Evolutionary conservation across 2,797 vertebrate genomes (phyloP), one percentile per base, ranked within the genome.

Genomic region (Iguana delicatissima): DNA sequence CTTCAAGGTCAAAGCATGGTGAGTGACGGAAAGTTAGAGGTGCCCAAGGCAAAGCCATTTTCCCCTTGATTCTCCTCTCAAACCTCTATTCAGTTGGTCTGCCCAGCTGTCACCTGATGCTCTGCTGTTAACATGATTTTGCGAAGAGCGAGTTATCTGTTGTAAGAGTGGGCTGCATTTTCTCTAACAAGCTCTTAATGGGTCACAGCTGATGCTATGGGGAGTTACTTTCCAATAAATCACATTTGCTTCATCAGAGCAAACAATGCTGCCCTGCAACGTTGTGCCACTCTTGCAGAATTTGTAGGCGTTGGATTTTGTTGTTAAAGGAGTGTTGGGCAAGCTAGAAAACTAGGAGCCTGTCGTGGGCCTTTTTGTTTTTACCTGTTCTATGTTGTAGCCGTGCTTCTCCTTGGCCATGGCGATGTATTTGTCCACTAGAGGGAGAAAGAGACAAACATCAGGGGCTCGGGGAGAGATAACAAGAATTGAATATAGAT

Each of bases 361-460:
- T 29, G 4, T 18, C 22, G 2, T 62, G 42, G 42, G 42, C 42
- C 42, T 46, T 62, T 16, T 18, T 29, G 5, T 35, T 12, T 67
- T 69, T 95, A 98, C 98, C 98, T 99, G 98, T 96, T 99, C 98
- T 85, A 99, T 98, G 95, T 99, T 99, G 97, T 99, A 99, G 62
- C 98, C 98, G 0, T 99, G 98, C 94, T 98, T 99, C 95, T 99
- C 98, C 95, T 99, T 99, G 26, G 98, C 98, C 98, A 99, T 98
- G 0, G 98, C 96, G 52, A 99, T 98, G 95, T 99, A 99, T 94
- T 99, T 98, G 88, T 99, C 98, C 97, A 99, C 98, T 99, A 96
- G 42, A 88, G 85, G 86, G 81, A 80, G 69, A 0, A 8, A 82
- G 82, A 86, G 80, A 29, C 6, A 74, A 80, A 20, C 4, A 18